Evolutionary conservation across 2,113 vertebrate species (phyloP).

Genomic region (Struthio camelus): DNA sequence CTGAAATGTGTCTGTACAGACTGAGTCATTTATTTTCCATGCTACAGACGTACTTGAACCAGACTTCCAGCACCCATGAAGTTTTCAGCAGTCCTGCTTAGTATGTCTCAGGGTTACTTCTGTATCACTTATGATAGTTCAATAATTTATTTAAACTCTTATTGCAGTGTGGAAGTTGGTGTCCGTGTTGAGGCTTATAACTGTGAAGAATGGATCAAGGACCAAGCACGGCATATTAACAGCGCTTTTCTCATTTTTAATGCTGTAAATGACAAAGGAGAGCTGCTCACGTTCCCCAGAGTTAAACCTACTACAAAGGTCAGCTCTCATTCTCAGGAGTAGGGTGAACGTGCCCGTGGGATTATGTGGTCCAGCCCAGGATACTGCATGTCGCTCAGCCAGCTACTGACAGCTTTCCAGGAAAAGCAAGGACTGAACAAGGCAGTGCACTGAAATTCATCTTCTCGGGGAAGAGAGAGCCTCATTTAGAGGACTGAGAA

Average conservation of each 20-base stretch:
- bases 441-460: not conserved
- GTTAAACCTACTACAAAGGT: constrained; percentile 76
- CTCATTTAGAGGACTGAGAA: not conserved
- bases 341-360: not conserved
- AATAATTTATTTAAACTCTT: not conserved
- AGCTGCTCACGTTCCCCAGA: constrained; percentile 66
- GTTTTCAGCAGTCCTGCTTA: not conserved
- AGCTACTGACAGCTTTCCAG: not conserved
- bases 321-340: not conserved
- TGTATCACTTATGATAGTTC: not conserved
- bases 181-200: constrained; percentile 81
- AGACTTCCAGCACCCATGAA: not conserved
- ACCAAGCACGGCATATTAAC: constrained; percentile 77
- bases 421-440: not conserved
- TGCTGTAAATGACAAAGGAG: constrained; percentile 49
- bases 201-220: constrained; percentile 77
- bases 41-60: not conserved
- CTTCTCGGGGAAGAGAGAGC: not conserved
- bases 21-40: not conserved
- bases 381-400: not conserved
- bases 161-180: constrained; percentile 78
- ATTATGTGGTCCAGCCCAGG: not conserved
- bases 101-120: not conserved
- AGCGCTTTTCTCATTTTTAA: constrained; percentile 81
- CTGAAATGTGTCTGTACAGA: not conserved